Percentiles rank a stretch among this genome's conserved stretches.
phyloP scores from a whole-genome alignment of 2,888 invertebrate genomes.

The Coleophora deauratella region DNA sequence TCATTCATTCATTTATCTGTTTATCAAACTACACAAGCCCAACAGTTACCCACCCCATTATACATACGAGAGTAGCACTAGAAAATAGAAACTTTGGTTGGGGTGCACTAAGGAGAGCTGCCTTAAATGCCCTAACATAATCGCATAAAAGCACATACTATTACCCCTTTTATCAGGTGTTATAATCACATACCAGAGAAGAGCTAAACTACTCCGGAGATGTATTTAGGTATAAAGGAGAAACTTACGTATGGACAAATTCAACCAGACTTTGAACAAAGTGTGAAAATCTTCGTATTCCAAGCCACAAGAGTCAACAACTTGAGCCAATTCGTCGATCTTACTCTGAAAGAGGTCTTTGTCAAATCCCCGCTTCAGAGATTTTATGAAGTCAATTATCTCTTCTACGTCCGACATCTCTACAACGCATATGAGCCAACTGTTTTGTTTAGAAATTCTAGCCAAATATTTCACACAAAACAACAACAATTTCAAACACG shows the following conservation, averaged over 20 bases:
- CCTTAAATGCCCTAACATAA: too few relatives aligned
- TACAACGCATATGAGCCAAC: background rate
- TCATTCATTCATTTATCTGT: too few relatives aligned
- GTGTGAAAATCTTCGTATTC: slow-evolving; percentile 53
- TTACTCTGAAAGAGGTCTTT: slow-evolving; percentile 59
- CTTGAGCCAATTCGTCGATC: slow-evolving; percentile 47
- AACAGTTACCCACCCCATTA: too few relatives aligned
- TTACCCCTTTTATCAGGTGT: too few relatives aligned
- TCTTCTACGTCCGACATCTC: slow-evolving; percentile 54
- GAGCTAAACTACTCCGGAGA: too few relatives aligned
- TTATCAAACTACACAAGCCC: too few relatives aligned
- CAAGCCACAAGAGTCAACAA: slow-evolving; percentile 45
- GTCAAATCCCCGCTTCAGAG: slow-evolving; percentile 58
- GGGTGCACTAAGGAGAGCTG: too few relatives aligned
- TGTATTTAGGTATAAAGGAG: background rate
- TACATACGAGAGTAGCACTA: too few relatives aligned
- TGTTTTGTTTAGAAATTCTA: background rate
- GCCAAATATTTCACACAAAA: background rate
- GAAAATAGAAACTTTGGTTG: too few relatives aligned
- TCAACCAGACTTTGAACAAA: slow-evolving; percentile 63
- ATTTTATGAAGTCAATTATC: slow-evolving; percentile 56
- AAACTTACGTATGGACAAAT: slow-evolving; percentile 62
- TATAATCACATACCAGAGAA: too few relatives aligned
- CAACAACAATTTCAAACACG: background rate
- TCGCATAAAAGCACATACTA: too few relatives aligned